Conservation (phyloP, 92 coral and sea anemone species). For the Desmophyllum pertusum region DNA sequence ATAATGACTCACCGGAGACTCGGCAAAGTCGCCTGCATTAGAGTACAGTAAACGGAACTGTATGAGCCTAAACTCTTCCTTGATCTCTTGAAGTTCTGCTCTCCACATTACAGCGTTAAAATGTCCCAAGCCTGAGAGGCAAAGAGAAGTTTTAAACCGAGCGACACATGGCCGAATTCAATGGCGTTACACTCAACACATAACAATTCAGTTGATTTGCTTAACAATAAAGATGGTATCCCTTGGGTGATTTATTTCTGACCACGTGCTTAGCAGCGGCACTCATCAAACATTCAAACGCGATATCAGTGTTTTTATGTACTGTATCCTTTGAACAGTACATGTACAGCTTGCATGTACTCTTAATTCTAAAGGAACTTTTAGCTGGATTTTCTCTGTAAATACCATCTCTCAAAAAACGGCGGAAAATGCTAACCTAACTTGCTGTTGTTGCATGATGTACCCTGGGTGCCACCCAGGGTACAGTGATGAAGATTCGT, state of each 20-base stretch:
- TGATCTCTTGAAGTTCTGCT: conserved; percentile 41
- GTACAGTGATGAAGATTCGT: no score
- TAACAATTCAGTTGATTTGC: conserved; percentile 4
- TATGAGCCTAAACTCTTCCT: conserved; percentile 64
- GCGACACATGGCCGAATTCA: conserved; percentile 12
- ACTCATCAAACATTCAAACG: not conserved
- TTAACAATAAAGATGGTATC: conserved; percentile 22
- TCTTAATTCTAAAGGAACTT: no score
- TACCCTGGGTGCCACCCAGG: no score
- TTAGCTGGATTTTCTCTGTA: no score
- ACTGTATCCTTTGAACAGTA: not conserved
- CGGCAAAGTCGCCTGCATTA: conserved; percentile 81
- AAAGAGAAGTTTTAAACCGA: not conserved
- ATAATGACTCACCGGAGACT: conserved; percentile 74
- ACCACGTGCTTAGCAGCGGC: conserved; percentile 34
- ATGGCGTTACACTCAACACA: conserved; percentile 18
- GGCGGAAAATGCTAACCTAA: no score
- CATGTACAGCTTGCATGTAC: no score
- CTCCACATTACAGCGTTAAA: conserved; percentile 29
- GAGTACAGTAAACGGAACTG: conserved; percentile 66
- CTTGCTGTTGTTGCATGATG: no score
- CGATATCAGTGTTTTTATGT: no score
- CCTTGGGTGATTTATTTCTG: conserved; percentile 14
- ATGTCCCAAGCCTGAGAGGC: not conserved
- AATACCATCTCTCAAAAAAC: no score